Evolutionary conservation across 2,888 invertebrate species (phyloP).

Genomic region (Lycia hirtaria): DNA sequence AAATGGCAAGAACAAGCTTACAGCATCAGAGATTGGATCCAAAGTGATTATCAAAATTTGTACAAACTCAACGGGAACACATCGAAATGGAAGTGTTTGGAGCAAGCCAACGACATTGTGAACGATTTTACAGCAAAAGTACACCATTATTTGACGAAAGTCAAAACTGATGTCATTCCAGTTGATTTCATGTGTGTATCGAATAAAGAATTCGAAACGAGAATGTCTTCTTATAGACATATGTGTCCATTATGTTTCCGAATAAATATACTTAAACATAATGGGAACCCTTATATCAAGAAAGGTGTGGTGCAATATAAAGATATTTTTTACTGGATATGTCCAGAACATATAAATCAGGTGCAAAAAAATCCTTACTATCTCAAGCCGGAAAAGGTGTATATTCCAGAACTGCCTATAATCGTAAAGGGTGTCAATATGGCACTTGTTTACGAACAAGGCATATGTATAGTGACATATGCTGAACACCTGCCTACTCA

Average conservation of each 20-base stretch:
- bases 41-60: slow-evolving; percentile 83
- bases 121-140: slow-evolving; percentile 70
- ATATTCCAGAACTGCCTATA: slow-evolving; percentile 82
- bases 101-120: slow-evolving; percentile 66
- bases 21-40: slow-evolving; percentile 78
- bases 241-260: slow-evolving; percentile 87
- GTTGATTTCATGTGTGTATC: slow-evolving; percentile 84
- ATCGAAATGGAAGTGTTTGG: slow-evolving; percentile 85
- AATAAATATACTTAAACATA: slow-evolving; percentile 61
- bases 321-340: slow-evolving; percentile 86
- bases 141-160: slow-evolving; percentile 80
- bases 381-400: slow-evolving; percentile 51
- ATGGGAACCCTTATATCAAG: slow-evolving; percentile 78
- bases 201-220: slow-evolving; percentile 78
- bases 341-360: slow-evolving; percentile 77
- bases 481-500: slow-evolving; percentile 81
- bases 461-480: slow-evolving; percentile 87
- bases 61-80: slow-evolving; percentile 74
- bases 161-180: slow-evolving; percentile 75
- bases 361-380: slow-evolving; percentile 77
- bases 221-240: slow-evolving; percentile 79
- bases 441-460: slow-evolving; percentile 78
- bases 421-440: slow-evolving; percentile 68
- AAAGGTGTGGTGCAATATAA: slow-evolving; percentile 84
- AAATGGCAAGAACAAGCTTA: slow-evolving; percentile 68